These are phyloP conservation scores for Agrypnus murinus DNA, from an alignment of 2,888 invertebrate genomes.

Conservation along the genomic window DNA sequence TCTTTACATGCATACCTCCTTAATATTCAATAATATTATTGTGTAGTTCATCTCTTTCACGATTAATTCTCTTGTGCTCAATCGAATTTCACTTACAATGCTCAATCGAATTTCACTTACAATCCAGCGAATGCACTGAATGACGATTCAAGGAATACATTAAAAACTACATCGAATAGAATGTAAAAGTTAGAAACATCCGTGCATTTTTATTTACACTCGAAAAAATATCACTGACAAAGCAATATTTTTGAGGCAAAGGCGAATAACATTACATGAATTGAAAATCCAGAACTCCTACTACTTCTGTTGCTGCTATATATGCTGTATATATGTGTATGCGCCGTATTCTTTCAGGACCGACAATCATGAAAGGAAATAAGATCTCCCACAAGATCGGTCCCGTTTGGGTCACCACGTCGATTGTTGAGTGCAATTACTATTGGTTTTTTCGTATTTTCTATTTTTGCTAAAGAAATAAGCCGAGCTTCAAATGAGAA, in stretches of 20 bases:
- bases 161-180: too few relatives aligned
- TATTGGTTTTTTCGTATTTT: conserved; percentile 20
- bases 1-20: too few relatives aligned
- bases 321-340: too few relatives aligned
- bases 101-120: too few relatives aligned
- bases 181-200: neutral
- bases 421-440: conserved; percentile 40
- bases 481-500: conserved; percentile 24
- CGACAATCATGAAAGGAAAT: conserved; percentile 37
- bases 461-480: conserved; percentile 32
- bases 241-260: conserved; percentile 24
- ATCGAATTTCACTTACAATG: too few relatives aligned
- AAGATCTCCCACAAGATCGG: conserved; percentile 40
- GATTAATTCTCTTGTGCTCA: too few relatives aligned
- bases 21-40: too few relatives aligned
- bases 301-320: too few relatives aligned
- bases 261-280: conserved; percentile 5
- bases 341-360: conserved; percentile 15
- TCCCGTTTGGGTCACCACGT: conserved; percentile 36
- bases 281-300: conserved; percentile 10
- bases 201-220: conserved; percentile 27
- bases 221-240: conserved; percentile 21
- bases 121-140: too few relatives aligned
- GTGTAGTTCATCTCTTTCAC: too few relatives aligned
- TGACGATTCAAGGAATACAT: too few relatives aligned